These are phyloP conservation scores for Diploptera punctata DNA, from an alignment of 2,888 invertebrate genomes.

Conservation along the genomic window DNA sequence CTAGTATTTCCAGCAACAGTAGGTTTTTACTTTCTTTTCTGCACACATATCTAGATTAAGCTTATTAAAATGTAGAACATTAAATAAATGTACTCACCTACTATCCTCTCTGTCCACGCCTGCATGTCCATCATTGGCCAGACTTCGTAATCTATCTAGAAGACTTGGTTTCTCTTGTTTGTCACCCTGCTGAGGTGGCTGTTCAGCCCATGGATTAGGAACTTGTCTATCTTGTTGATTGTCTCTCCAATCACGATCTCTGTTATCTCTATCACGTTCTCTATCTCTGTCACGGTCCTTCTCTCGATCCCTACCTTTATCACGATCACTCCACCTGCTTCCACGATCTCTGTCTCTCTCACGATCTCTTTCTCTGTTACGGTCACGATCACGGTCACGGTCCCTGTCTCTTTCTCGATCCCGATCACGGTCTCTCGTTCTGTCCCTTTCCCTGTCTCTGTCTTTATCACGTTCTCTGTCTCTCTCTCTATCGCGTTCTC, in stretches of 20 bases:
- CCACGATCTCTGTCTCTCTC: slow-evolving; percentile 44
- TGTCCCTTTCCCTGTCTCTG: slow-evolving; percentile 48
- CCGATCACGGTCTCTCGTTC: slow-evolving; percentile 46
- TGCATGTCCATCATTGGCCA: slow-evolving; percentile 53
- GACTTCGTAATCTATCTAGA: slow-evolving; percentile 53
- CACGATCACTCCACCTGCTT: slow-evolving; percentile 33
- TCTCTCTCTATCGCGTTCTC: slow-evolving; percentile 41
- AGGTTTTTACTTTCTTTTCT: too few species aligned
- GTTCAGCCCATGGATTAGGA: slow-evolving; percentile 27
- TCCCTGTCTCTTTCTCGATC: slow-evolving; percentile 47
- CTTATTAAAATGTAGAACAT: too few species aligned
- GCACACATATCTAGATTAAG: too few species aligned
- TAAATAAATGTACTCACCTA: slow-evolving; percentile 9
- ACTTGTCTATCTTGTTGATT: slow-evolving; percentile 21
- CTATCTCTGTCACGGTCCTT: slow-evolving; percentile 45
- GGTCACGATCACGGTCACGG: slow-evolving; percentile 42
- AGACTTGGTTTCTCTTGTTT: slow-evolving; percentile 54
- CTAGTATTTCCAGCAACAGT: too few species aligned
- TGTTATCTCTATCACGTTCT: slow-evolving; percentile 34
- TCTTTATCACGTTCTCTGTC: slow-evolving; percentile 50
- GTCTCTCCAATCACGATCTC: slow-evolving; percentile 46
- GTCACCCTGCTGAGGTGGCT: slow-evolving; percentile 43
- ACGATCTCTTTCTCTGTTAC: slow-evolving; percentile 45
- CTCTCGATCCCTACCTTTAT: slow-evolving; percentile 43
- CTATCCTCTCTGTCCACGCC: slow-evolving; percentile 39